phyloP scores from a whole-genome alignment of 2,113 vertebrate species.

The Gobio gobio region DNA sequence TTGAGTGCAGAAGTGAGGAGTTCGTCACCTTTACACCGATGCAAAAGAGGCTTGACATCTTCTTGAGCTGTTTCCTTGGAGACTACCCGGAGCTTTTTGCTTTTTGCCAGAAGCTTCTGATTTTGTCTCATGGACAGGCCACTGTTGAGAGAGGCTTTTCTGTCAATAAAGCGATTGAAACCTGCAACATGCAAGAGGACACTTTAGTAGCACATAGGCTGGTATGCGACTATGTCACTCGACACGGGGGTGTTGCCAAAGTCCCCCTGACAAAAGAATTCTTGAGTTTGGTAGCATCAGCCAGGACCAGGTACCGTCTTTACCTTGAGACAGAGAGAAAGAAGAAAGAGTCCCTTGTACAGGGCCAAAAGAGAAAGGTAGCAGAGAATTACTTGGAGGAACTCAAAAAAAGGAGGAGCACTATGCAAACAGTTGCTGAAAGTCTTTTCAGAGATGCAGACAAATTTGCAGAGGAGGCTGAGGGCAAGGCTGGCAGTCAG shows the following conservation, averaged over 20 bases:
- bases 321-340: neutral
- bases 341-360: neutral
- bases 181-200: conserved; percentile 36
- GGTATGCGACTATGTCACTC: conserved; percentile 23
- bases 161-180: conserved; percentile 43
- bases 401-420: neutral
- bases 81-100: conserved; percentile 32
- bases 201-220: conserved; percentile 27
- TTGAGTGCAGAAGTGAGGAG: conserved; percentile 32
- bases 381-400: neutral
- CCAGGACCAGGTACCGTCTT: conserved; percentile 14
- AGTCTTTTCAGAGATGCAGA: conserved; percentile 11
- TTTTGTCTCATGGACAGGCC: conserved; percentile 16
- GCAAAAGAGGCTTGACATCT: conserved; percentile 30
- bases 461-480: neutral
- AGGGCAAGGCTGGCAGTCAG: conserved; percentile 5
- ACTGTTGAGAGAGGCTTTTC: conserved; percentile 28
- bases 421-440: neutral
- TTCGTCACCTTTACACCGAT: conserved; percentile 32
- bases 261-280: conserved; percentile 43
- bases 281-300: conserved; percentile 28
- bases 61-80: conserved; percentile 3
- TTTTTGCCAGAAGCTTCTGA: conserved; percentile 45
- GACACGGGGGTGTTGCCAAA: conserved; percentile 27
- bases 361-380: neutral